Base-by-base conservation (phyloP, 2,888 invertebrate genomes). In the Tetrapedia diversipes region DNA sequence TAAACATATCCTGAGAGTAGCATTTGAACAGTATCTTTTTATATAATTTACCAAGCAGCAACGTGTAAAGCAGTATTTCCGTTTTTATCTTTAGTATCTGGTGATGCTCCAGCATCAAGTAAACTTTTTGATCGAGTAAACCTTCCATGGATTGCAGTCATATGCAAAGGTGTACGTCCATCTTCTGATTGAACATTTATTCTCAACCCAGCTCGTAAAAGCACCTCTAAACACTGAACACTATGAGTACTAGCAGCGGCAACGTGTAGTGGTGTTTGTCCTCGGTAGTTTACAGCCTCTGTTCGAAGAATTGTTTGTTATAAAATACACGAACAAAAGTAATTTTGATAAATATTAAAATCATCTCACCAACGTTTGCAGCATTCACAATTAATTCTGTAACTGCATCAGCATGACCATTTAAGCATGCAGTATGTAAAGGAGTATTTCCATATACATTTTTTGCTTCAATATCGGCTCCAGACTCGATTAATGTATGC, bases 91-190 rank as follows among this genome's bases (percentile, higher is more conserved):
- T 92, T 89, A 56, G 92, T 92, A 86, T 95, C 94, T 37, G 94
- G 93, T 3, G 73, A 85, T 68, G 87, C 91, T 91, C 94, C 94
- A 85, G 93, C 93, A 88, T 94, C 94, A 24, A 95, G 93, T 59
- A 95, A 91, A 53, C 92, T 93, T 89, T 94, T 94, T 53, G 95
- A 94, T 63, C 94, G 91, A 1, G 94, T 94, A 86, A 94, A 94
- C 83, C 94, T 91, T 27, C 95, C 95, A 89, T 94, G 94, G 81
- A 94, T 93, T 8, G 95, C 94, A n/a, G 94, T 94, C 94, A 95
- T 94, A 84, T 95, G 95, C 47, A 95, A 91, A 0, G 95, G 93
- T 4, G 94, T 94, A 60, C 94, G 91, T 0, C 94, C 94, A 86
- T 94, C 94, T 63, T 92, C 89, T 80, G 93, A 94, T 86, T 93